Percentiles rank a stretch among this genome's conserved stretches.
Conservation (phyloP, 2,113 vertebrate genomes). For the Varanus komodoensis region DNA sequence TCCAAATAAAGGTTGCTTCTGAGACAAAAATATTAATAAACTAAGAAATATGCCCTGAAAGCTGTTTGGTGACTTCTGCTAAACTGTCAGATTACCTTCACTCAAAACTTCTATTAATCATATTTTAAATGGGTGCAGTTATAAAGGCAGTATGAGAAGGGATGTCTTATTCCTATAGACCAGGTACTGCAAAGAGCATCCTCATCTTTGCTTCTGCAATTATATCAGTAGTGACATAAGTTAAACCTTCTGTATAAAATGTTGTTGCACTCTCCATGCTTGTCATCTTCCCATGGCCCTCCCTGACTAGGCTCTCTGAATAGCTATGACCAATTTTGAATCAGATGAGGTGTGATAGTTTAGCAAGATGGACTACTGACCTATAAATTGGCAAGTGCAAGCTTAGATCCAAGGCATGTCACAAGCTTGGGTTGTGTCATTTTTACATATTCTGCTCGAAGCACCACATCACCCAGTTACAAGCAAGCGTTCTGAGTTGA, state of each 20-base stretch:
- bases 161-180: fast-evolving
- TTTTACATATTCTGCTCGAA: background rate
- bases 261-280: background rate
- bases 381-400: background rate
- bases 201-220: background rate
- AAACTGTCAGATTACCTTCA: background rate
- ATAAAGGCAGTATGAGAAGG: fast-evolving
- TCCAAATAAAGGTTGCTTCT: conserved; percentile 22
- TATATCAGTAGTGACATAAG: background rate
- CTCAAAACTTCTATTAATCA: background rate
- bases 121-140: fast-evolving
- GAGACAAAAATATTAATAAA: background rate
- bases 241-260: background rate
- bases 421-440: fast-evolving
- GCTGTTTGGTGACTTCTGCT: background rate
- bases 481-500: background rate
- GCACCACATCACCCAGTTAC: background rate
- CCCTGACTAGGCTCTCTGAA: conserved; percentile 40
- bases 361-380: background rate
- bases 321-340: conserved; percentile 42
- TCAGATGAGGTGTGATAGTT: background rate
- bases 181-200: fast-evolving
- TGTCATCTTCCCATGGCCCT: conserved; percentile 24
- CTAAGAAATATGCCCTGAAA: background rate
- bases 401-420: background rate